phyloP scores from a whole-genome alignment of 2,888 invertebrate species.

The Leptopilina myrica region DNA sequence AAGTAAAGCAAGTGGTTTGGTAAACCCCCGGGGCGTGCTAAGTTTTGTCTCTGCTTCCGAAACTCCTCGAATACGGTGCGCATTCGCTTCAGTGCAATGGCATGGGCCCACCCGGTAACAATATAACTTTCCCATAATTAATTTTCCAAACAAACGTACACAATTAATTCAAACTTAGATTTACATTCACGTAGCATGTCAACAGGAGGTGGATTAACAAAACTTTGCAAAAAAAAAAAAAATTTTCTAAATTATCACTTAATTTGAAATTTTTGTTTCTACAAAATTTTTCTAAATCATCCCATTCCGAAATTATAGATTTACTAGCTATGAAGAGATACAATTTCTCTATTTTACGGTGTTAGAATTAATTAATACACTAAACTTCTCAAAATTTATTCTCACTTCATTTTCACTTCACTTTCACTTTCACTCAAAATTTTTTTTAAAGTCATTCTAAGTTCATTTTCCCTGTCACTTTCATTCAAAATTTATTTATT shows the following conservation, averaged over 20 bases:
- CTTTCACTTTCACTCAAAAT: too few species aligned
- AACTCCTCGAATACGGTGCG: conserved; percentile 16
- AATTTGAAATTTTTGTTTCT: too few species aligned
- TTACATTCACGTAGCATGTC: conserved; percentile 1
- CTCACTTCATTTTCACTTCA: too few species aligned
- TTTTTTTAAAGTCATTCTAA: too few species aligned
- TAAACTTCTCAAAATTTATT: too few species aligned
- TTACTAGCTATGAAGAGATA: too few species aligned
- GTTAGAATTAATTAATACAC: too few species aligned
- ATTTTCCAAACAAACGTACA: conserved; percentile 62
- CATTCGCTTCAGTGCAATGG: background rate
- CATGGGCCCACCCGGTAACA: conserved; percentile 50
- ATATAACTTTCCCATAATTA: conserved; percentile 67
- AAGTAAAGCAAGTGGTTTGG: conserved; percentile 1
- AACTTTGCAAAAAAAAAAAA: background rate
- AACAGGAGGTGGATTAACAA: background rate
- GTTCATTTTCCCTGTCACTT: too few species aligned
- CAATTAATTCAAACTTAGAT: conserved; percentile 60
- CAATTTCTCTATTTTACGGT: too few species aligned
- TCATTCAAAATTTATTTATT: too few species aligned
- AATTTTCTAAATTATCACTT: background rate
- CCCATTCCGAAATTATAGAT: too few species aligned
- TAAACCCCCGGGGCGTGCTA: conserved; percentile 27
- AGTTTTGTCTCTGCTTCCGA: conserved; percentile 24
- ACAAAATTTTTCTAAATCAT: too few species aligned